phyloP scores from a whole-genome alignment of 2,797 vertebrate genomes.

The Hemitrygon akajei region DNA sequence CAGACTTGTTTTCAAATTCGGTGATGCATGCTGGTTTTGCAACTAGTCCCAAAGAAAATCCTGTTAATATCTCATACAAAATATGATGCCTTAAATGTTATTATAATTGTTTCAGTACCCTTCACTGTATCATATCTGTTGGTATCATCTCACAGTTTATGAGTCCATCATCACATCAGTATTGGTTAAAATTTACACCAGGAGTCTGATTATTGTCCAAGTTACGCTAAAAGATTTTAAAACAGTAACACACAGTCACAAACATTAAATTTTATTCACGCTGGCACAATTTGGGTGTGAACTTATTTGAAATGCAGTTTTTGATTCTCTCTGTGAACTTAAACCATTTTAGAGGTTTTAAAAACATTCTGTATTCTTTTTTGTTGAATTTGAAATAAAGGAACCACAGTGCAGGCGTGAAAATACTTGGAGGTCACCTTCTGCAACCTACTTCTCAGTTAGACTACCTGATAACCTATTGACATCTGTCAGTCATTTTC shows the following conservation, averaged over 20 bases:
- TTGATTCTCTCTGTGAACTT: background rate
- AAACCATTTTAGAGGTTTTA: background rate
- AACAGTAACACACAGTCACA: background rate
- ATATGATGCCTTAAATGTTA: background rate
- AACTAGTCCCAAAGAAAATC: background rate
- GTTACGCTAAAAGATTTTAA: background rate
- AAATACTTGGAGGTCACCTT: background rate
- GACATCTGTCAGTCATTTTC: constrained; percentile 18
- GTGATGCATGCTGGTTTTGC: background rate
- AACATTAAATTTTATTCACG: background rate
- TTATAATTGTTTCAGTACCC: background rate
- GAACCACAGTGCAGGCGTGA: background rate
- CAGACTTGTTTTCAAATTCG: background rate
- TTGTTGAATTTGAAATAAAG: background rate
- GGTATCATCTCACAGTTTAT: background rate
- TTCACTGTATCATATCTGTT: background rate
- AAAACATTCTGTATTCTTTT: background rate
- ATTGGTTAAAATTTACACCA: background rate
- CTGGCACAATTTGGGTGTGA: background rate
- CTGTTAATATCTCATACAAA: background rate
- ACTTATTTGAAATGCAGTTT: background rate
- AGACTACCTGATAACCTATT: background rate
- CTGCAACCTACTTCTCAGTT: background rate
- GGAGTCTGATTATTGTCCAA: too few species aligned
- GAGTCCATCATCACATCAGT: too few species aligned